Evolutionary conservation across 2,113 vertebrate genomes (phyloP), one percentile per base, ranked within the genome.

Genomic region (Mastomys coucha): DNA sequence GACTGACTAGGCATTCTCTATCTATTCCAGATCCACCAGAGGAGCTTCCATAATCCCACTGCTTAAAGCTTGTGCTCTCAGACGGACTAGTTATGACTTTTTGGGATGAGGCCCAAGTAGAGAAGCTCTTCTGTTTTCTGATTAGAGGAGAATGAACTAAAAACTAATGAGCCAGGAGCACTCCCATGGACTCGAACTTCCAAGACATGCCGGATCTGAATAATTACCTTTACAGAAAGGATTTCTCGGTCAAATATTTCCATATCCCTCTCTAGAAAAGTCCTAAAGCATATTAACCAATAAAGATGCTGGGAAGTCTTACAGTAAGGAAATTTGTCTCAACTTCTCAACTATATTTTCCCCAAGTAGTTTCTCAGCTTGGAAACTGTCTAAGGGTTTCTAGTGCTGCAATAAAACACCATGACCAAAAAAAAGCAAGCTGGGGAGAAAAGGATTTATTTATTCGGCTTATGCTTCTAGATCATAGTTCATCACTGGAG

Each of bases 231-330:
- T 39, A 56, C 36, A 72, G 63, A 89, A 49, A 65, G 3, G 11
- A 53, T 91, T 94, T 82, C 56, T 91, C 81, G 26, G 39, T 89
- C 63, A 91, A 60, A 91, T 77, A 17, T 56, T 89, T 94, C 7
- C 24, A 6, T 53, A 22, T 19, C 28, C 42, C 2, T 45, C 31
- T 89, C 36, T 51, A 67, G 84, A 89, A 89, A 88, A 67, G 33
- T 93, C 51, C 91, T 19, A 12, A 76, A 56, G 56, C 42, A 31
- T n/a, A 39, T 13, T 42, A 80, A 51, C 36, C 63, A 67, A 19
- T 9, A 49, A 81, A 89, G 84, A 26, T 39, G 49, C 60, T 36
- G 88, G 28, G 36, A 91, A 84, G 12, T 70, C 63, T 77, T 17
- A 0, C 33, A 2, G 56, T 65, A 70, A 92, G 78, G 88, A 91